A percentile compares a stretch with the other conserved stretches of the same genome.
These are phyloP conservation scores for Eremobia ochroleuca DNA, from an alignment of 2,888 invertebrate genomes.

Conservation along the genomic window DNA sequence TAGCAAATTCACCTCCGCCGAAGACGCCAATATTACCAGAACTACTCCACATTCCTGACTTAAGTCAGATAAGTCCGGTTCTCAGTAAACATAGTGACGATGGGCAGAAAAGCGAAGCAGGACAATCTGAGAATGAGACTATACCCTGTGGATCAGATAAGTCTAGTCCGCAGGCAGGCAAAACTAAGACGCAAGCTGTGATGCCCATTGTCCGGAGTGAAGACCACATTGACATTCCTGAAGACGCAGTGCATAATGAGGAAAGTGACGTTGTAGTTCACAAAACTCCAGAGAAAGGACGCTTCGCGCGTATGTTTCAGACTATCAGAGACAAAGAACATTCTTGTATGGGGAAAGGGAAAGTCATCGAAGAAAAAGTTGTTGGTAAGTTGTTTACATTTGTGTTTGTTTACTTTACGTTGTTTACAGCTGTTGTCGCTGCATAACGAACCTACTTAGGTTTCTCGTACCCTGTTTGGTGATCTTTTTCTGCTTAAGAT, in stretches of 20 bases:
- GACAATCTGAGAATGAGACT: conserved; percentile 88
- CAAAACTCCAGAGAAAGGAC: conserved; percentile 84
- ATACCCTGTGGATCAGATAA: conserved; percentile 89
- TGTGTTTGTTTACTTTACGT: not conserved
- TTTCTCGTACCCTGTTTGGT: not conserved
- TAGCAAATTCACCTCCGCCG: conserved; percentile 86
- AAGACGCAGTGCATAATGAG: conserved; percentile 73
- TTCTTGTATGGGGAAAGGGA: conserved; percentile 89
- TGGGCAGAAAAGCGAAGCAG: conserved; percentile 86
- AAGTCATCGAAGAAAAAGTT: conserved; percentile 87
- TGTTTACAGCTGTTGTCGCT: not conserved
- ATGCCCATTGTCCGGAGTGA: conserved; percentile 88
- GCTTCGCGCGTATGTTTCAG: conserved; percentile 86
- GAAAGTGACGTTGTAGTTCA: conserved; percentile 84
- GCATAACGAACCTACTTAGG: not conserved
- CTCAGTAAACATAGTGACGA: conserved; percentile 87
- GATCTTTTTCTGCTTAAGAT: not conserved
- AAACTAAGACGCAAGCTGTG: conserved; percentile 88
- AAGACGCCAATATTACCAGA: conserved; percentile 87
- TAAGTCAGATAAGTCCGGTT: conserved; percentile 84
- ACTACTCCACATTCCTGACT: conserved; percentile 84
- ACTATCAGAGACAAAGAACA: conserved; percentile 87
- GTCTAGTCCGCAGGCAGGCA: conserved; percentile 86
- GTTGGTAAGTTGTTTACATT: conserved; percentile 77
- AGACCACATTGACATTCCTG: conserved; percentile 82